These are phyloP conservation scores for Pseudochirops cupreus DNA, from an alignment of 2,797 vertebrate species.

Conservation along the genomic window DNA sequence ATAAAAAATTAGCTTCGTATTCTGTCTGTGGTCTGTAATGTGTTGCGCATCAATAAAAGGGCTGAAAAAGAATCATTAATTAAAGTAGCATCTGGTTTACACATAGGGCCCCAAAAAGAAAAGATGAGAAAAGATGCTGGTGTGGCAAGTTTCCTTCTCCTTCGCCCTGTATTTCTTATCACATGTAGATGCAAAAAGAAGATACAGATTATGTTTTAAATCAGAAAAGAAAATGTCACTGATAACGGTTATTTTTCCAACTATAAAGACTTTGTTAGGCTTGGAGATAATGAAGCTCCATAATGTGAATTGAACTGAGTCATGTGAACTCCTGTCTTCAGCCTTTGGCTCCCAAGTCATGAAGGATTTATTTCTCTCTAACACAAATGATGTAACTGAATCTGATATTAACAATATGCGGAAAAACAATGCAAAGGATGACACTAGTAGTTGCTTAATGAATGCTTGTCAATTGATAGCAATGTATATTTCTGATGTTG, in stretches of 20 bases:
- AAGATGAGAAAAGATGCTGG: not conserved
- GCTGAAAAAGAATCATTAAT: not conserved
- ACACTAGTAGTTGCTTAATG: not conserved
- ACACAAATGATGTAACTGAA: not conserved
- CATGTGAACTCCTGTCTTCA: not conserved
- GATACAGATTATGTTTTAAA: not conserved
- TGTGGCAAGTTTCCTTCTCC: not conserved
- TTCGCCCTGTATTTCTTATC: not conserved
- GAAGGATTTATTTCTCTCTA: not conserved
- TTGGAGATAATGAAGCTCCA: not conserved
- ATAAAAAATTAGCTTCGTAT: constrained; percentile 4
- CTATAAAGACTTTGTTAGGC: not conserved
- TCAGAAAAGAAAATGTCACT: not conserved
- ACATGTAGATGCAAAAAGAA: not conserved
- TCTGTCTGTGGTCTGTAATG: not conserved
- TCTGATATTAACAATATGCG: not conserved
- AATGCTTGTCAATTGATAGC: not conserved
- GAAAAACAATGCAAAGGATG: not conserved
- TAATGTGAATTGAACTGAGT: not conserved
- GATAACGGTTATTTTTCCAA: not conserved
- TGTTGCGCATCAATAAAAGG: not conserved
- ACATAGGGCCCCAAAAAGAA: not conserved
- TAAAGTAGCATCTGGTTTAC: not conserved
- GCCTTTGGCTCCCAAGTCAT: not conserved
- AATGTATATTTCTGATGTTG: not conserved